Evolutionary conservation across 2,888 invertebrate species (phyloP).

Genomic region (Papilio demoleus): DNA sequence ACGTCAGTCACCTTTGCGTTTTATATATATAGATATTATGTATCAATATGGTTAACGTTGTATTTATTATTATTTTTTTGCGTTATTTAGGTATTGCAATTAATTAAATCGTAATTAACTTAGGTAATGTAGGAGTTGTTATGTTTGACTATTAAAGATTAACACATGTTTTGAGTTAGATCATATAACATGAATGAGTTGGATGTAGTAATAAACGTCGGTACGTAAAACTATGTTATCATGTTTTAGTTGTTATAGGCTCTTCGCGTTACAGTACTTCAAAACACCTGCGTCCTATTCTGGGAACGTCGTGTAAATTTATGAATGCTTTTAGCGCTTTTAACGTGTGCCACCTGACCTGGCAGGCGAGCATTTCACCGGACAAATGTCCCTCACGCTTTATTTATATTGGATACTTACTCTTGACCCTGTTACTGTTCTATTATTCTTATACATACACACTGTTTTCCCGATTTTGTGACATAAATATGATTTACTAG

Average conservation of each 20-base stretch:
- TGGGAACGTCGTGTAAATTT: constrained; percentile 74
- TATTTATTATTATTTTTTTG: no score
- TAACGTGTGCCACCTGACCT: constrained; percentile 82
- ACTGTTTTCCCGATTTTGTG: neutral
- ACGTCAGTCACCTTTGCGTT: no score
- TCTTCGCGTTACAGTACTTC: constrained; percentile 58
- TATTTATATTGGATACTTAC: constrained; percentile 71
- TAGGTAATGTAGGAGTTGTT: neutral
- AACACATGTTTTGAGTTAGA: neutral
- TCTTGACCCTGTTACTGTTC: constrained; percentile 44
- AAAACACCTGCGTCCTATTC: constrained; percentile 73
- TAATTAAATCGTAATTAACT: no score
- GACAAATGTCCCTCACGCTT: constrained; percentile 72
- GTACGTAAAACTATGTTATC: constrained; percentile 26
- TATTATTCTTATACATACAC: neutral
- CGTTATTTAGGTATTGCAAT: neutral
- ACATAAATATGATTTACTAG: neutral
- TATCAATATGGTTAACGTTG: no score
- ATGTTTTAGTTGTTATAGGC: constrained; percentile 58
- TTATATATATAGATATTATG: no score
- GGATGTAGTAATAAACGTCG: constrained; percentile 49
- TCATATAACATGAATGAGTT: constrained; percentile 3
- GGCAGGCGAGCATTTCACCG: constrained; percentile 70
- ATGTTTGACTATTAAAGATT: neutral
- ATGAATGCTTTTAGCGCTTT: constrained; percentile 79